Percentiles rank a stretch among this genome's conserved stretches.
Evolutionary conservation across 2,888 invertebrate genomes (phyloP).

Genomic region (Amblyteles armatorius): DNA sequence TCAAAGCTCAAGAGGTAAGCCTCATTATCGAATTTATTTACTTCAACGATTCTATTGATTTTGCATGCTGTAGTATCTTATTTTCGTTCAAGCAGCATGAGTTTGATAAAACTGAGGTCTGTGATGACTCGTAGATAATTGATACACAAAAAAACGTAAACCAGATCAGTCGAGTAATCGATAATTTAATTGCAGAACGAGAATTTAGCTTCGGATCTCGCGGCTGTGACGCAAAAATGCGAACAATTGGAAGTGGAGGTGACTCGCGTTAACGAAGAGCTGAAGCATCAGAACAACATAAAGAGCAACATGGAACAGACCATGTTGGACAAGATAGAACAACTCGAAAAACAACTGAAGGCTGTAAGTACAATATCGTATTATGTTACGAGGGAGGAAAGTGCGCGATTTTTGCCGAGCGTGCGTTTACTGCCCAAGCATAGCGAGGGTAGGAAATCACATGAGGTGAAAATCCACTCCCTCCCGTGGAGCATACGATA

Average conservation of each 20-base stretch:
- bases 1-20: constrained; percentile 84
- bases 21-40: constrained; percentile 32
- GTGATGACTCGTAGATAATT: constrained; percentile 51
- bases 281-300: constrained; percentile 84
- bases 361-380: constrained; percentile 84
- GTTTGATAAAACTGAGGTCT: constrained; percentile 79
- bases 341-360: constrained; percentile 86
- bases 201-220: constrained; percentile 83
- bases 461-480: too few species aligned
- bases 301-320: constrained; percentile 86
- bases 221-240: constrained; percentile 80
- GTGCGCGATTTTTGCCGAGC: too few species aligned
- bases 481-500: too few species aligned
- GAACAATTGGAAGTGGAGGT: constrained; percentile 83
- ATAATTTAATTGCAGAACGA: constrained; percentile 80
- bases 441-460: too few species aligned
- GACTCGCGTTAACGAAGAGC: constrained; percentile 73
- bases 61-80: constrained; percentile 52
- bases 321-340: constrained; percentile 85
- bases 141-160: neutral
- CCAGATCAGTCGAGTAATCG: constrained; percentile 2
- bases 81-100: constrained; percentile 76
- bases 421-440: too few species aligned
- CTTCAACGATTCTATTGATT: constrained; percentile 32
- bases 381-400: too few species aligned